phyloP scores from a whole-genome alignment of 2,888 invertebrate genomes.

The Apamea sordens region DNA sequence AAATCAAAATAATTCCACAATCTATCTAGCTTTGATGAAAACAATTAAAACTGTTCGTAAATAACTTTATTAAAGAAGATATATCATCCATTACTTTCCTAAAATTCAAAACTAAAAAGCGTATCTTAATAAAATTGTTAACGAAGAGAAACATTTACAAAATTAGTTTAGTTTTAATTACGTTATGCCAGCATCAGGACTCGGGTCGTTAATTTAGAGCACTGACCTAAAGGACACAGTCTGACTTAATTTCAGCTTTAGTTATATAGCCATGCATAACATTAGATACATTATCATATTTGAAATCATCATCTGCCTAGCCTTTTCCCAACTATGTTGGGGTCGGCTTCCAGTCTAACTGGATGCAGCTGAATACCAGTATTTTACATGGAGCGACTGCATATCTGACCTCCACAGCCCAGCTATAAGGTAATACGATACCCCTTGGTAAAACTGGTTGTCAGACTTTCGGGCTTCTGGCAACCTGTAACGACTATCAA shows the following conservation, averaged over 20 bases:
- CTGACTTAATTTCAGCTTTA: conserved; percentile 47
- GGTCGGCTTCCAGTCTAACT: not conserved
- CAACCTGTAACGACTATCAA: not conserved
- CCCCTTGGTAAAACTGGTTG: not conserved
- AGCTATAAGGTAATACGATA: not conserved
- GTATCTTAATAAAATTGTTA: conserved; percentile 35
- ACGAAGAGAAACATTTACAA: conserved; percentile 40
- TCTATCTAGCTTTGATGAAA: not conserved
- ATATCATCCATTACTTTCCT: conserved; percentile 11
- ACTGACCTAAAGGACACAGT: conserved; percentile 48
- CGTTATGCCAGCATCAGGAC: conserved; percentile 52
- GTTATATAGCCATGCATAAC: conserved; percentile 42
- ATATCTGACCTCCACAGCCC: not conserved
- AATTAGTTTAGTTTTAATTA: conserved; percentile 61
- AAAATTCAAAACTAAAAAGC: conserved; percentile 12
- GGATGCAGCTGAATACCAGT: not conserved
- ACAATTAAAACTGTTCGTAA: not conserved
- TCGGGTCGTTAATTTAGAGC: conserved; percentile 49
- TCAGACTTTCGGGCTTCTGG: not conserved
- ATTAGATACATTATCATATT: conserved; percentile 51
- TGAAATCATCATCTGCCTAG: conserved; percentile 7
- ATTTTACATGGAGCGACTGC: not conserved
- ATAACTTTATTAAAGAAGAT: not conserved
- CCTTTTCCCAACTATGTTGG: not conserved
- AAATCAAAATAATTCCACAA: not conserved